Percentiles rank a stretch among this genome's conserved stretches.
Evolutionary conservation across 2,888 invertebrate species (phyloP).

Genomic region (Drosophila infuscata): DNA sequence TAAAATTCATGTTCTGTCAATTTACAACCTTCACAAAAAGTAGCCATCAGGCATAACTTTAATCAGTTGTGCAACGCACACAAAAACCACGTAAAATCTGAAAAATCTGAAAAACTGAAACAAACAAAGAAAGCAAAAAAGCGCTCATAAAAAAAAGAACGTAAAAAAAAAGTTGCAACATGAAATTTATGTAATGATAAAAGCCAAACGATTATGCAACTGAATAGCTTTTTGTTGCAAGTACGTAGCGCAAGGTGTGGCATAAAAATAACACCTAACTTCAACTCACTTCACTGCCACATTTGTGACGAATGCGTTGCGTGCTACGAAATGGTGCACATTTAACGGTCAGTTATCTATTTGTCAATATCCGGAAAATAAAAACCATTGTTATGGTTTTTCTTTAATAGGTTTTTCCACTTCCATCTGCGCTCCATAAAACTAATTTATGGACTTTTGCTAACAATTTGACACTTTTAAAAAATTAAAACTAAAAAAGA

Average conservation of each 20-base stretch:
- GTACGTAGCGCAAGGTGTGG: neutral
- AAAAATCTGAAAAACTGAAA: neutral
- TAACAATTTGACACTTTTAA: neutral
- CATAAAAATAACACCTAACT: conserved; percentile 7
- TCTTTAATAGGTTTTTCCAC: neutral
- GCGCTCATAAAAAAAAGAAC: neutral
- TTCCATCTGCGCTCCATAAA: neutral
- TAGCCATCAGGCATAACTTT: conserved; percentile 19
- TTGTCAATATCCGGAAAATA: neutral
- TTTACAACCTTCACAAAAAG: conserved; percentile 22
- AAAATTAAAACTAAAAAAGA: neutral
- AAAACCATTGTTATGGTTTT: too few relatives aligned
- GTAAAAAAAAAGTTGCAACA: conserved; percentile 9
- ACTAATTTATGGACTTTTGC: neutral
- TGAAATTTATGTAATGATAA: conserved; percentile 10
- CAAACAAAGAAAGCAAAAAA: neutral
- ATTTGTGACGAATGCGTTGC: conserved; percentile 16
- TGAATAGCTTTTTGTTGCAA: conserved; percentile 10
- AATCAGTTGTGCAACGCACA: conserved; percentile 8
- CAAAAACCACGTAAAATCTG: neutral
- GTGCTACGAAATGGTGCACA: conserved; percentile 12
- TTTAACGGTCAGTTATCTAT: neutral
- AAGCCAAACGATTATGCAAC: conserved; percentile 25
- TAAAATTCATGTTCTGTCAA: conserved; percentile 38
- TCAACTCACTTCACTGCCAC: neutral